These are phyloP conservation scores for Macrochelys suwanniensis DNA, from an alignment of 2,797 vertebrate species.

Conservation along the genomic window DNA sequence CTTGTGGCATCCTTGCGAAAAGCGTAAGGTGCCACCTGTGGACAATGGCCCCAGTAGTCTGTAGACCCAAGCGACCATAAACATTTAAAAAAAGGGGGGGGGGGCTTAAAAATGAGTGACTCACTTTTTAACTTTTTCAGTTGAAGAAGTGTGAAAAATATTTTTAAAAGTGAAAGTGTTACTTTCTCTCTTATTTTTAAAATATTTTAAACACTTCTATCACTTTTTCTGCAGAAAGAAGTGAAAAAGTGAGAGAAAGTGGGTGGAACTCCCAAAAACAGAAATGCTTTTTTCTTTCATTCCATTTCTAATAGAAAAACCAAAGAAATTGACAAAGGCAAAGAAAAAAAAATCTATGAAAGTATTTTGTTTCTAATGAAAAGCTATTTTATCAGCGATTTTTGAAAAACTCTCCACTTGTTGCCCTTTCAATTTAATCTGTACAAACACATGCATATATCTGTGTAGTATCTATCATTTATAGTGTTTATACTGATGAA, in stretches of 20 bases:
- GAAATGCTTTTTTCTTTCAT: neutral
- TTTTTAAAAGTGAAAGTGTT: neutral
- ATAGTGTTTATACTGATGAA: neutral
- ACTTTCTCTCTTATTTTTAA: neutral
- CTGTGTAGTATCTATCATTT: neutral
- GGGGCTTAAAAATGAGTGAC: neutral
- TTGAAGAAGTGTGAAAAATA: neutral
- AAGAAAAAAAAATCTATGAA: neutral
- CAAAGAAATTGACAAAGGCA: neutral
- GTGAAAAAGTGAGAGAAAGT: neutral
- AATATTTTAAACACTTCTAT: neutral
- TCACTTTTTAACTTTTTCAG: neutral
- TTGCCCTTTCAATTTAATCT: neutral
- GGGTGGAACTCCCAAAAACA: neutral
- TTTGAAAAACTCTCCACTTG: neutral
- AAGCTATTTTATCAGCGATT: neutral
- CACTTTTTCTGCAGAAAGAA: neutral
- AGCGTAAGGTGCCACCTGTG: no score
- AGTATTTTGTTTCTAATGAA: neutral
- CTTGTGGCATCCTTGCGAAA: no score
- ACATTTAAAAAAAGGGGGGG: neutral
- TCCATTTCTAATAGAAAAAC: neutral
- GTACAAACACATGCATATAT: neutral
- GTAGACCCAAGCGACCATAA: no score
- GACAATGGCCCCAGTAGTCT: no score